Conservation (phyloP, 2,113 vertebrate genomes). For the Thinocorus orbignyianus region DNA sequence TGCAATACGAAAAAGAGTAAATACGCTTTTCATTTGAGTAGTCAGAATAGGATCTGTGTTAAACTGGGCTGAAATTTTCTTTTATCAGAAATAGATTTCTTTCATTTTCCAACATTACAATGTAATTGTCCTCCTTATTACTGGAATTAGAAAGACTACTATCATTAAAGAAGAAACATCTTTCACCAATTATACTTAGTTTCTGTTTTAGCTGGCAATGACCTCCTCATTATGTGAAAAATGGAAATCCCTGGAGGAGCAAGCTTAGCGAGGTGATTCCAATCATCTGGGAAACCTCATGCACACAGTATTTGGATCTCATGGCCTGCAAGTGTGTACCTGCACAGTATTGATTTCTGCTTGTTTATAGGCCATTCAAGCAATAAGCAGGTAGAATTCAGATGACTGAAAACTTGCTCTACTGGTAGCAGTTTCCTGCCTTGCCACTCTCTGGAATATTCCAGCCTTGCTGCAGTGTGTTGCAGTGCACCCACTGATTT, state of each 20-base stretch:
- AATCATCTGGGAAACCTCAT: neutral
- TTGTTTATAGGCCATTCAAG: neutral
- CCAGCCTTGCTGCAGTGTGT: neutral
- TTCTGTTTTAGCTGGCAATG: neutral
- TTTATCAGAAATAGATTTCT: slow-evolving; percentile 27
- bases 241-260: neutral
- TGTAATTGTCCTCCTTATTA: slow-evolving; percentile 49
- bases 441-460: neutral
- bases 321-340: neutral
- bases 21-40: slow-evolving; percentile 58
- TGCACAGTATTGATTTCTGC: neutral
- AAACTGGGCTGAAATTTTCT: slow-evolving; percentile 35
- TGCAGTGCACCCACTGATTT: neutral
- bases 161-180: neutral
- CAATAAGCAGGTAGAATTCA: neutral
- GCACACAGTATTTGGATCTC: neutral
- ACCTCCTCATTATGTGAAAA: neutral
- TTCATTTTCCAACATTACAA: slow-evolving; percentile 19
- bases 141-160: slow-evolving; percentile 11
- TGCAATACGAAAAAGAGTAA: slow-evolving; percentile 52
- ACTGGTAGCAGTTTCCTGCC: neutral
- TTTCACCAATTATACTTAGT: neutral
- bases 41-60: slow-evolving; percentile 29
- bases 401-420: neutral
- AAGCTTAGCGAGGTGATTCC: neutral